Evolutionary conservation across 2,113 vertebrate genomes (phyloP).

Genomic region (Apteryx mantelli): DNA sequence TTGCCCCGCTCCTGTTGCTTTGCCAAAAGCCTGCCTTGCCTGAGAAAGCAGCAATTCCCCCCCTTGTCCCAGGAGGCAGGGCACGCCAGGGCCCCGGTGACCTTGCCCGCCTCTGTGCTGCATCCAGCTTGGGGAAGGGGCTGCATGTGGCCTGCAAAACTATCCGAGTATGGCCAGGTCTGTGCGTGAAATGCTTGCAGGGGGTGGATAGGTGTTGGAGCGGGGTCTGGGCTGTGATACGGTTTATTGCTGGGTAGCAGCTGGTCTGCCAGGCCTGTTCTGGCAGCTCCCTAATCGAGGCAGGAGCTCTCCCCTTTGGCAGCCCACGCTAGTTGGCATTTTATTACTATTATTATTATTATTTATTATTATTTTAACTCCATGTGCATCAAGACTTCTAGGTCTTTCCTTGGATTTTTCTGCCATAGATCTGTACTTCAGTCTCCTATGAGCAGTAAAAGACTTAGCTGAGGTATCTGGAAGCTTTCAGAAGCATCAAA

Average conservation of each 20-base stretch:
- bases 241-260: background rate
- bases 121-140: background rate
- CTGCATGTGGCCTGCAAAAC: too few relatives aligned
- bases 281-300: background rate
- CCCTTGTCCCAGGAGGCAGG: accelerated
- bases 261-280: background rate
- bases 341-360: too few relatives aligned
- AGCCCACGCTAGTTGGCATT: accelerated
- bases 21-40: background rate
- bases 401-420: background rate
- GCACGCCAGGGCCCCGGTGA: background rate
- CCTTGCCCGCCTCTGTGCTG: background rate
- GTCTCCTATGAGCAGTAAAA: background rate
- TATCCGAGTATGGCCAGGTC: background rate
- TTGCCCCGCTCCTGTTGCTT: background rate
- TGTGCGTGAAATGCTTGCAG: background rate
- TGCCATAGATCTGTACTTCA: background rate
- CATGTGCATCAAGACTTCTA: background rate
- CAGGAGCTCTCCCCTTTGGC: background rate
- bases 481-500: background rate
- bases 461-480: background rate
- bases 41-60: background rate
- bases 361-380: background rate
- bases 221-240: background rate
- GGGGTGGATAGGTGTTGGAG: background rate